These are phyloP conservation scores for Eutrigla gurnardus DNA, from an alignment of 2,797 vertebrate species.

Conservation along the genomic window DNA sequence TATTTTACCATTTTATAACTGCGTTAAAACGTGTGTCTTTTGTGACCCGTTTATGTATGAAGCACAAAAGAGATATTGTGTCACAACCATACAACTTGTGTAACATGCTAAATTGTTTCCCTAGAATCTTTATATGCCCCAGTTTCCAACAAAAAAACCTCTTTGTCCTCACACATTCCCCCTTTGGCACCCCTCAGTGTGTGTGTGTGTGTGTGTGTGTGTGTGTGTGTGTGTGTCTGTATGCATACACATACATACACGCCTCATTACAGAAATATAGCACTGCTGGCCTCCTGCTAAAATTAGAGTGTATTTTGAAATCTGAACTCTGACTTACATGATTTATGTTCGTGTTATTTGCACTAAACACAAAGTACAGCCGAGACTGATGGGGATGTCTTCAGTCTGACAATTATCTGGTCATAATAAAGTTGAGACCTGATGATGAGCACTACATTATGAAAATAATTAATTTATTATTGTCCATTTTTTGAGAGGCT, in stretches of 20 bases:
- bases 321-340: constrained; percentile 26
- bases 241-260: not conserved
- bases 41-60: constrained; percentile 38
- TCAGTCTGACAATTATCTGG: not conserved
- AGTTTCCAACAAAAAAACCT: constrained; percentile 51
- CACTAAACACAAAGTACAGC: not conserved
- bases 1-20: constrained; percentile 1
- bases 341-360: constrained; percentile 3
- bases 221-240: not conserved
- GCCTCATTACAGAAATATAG: constrained; percentile 29
- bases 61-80: constrained; percentile 70
- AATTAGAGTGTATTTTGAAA: constrained; percentile 40
- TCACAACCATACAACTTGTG: constrained; percentile 37
- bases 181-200: constrained; percentile 5
- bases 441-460: not conserved
- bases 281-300: constrained; percentile 30
- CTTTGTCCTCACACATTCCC: constrained; percentile 41
- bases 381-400: not conserved
- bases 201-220: constrained; percentile 17
- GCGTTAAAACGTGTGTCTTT: not conserved
- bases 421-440: not conserved
- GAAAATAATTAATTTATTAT: not conserved
- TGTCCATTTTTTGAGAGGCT: not conserved
- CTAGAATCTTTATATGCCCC: constrained; percentile 63
- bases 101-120: constrained; percentile 59